A percentile compares a stretch with the other conserved stretches of the same genome.
Evolutionary conservation across 1,140 invertebrate genomes (phyloP).

Genomic region (Trichonephila inaurata): DNA sequence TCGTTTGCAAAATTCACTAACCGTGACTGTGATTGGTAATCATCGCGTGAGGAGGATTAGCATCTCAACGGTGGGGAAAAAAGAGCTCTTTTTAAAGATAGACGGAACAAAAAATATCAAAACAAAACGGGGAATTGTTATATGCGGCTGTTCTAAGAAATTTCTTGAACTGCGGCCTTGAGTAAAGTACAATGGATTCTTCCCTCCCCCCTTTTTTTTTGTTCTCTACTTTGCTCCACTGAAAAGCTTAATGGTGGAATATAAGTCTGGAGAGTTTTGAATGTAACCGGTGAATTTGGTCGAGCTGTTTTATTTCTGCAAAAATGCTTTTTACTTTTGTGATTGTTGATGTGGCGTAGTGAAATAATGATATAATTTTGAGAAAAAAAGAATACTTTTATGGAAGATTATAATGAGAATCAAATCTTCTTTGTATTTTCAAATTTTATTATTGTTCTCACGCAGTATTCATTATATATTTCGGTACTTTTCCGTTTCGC

Average conservation of each 20-base stretch:
- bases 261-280: not conserved
- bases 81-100: conserved; percentile 19
- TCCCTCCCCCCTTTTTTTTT: not conserved
- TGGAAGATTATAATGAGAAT: no score
- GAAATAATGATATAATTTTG: no score
- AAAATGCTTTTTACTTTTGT: no score
- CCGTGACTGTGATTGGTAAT: conserved; percentile 65
- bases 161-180: conserved; percentile 35
- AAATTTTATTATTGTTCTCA: no score
- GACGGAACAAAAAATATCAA: not conserved
- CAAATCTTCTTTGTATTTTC: no score
- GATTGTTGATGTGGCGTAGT: no score
- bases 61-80: conserved; percentile 25
- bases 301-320: no score
- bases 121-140: conserved; percentile 23
- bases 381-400: no score
- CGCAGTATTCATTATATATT: no score
- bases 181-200: conserved; percentile 16
- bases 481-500: no score
- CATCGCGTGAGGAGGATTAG: conserved; percentile 52
- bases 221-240: not conserved
- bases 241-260: not conserved
- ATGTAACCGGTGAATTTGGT: no score
- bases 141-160: conserved; percentile 46
- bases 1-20: conserved; percentile 48